Evolutionary conservation across 2,113 vertebrate species (phyloP), one percentile per base, ranked within the genome.

Genomic region (Callionymus lyra): DNA sequence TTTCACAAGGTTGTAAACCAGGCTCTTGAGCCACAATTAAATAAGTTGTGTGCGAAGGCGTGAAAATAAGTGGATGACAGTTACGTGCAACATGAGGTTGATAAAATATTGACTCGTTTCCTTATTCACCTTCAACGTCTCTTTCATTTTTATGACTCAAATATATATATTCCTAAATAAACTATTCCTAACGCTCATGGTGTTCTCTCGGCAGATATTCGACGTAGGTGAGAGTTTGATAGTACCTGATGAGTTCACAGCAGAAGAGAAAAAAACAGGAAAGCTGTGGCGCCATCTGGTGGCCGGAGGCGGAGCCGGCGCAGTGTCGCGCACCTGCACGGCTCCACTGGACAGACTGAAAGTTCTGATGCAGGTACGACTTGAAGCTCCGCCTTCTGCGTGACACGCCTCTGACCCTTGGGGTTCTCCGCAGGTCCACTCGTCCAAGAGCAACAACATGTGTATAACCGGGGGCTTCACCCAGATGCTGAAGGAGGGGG

Each of bases 271-370:
- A 55, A 85, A 90, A 65, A 94, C 89, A 0, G 94, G 94, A 13
- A 93, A 94, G 94, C 91, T 88, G 91, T 98, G 94, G 94, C 85
- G 94, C 32, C 92, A 96, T 54, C 84, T 98, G 16, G 94, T 98
- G 56, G 94, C 94, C 0, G 94, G 94, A 60, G 94, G 91, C 6
- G 94, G 87, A 48, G 94, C 94, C 0, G 94, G 94, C 2, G 93
- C 91, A 0, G 93, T 90, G 37, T 98, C 94, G 31, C 86, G 94
- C 35, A 96, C 92, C 44, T 97, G 93, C 52, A 98, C 94, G 0
- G 94, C 94, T 1, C 94, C 94, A 0, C 80, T 98, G 67, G 94
- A 98, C 73, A 80, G 94, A 9, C 82, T 97, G 13, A 98, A 98
- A 80, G 94, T 98, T 33, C 84, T 97, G 39, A 98, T 98, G 94